Conservation (phyloP, 2,797 vertebrate genomes). For the Neosilurus hyrtlii region DNA sequence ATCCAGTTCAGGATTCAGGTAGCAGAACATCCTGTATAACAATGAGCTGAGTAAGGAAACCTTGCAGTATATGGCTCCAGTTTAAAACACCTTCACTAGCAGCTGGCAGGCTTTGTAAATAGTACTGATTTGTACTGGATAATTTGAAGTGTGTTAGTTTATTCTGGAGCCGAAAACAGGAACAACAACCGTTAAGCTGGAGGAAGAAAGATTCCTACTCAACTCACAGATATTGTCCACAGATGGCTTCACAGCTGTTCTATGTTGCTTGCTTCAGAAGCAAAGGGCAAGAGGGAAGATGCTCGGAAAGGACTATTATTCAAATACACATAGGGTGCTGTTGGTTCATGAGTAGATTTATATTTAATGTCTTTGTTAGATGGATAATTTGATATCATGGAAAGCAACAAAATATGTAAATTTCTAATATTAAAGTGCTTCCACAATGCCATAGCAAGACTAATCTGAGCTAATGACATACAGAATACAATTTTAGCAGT, state of each 20-base stretch:
- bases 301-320: neutral
- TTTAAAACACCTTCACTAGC: conserved; percentile 22
- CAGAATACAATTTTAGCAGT: neutral
- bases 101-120: conserved; percentile 16
- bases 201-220: neutral
- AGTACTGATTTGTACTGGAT: neutral
- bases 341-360: neutral
- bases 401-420: neutral
- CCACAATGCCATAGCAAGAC: neutral
- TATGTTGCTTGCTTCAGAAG: neutral
- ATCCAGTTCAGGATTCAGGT: conserved; percentile 48
- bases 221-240: conserved; percentile 16
- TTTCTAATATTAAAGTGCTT: neutral
- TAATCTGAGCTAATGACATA: neutral
- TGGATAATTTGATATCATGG: neutral
- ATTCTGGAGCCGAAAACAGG: conserved; percentile 6
- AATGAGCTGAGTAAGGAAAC: conserved; percentile 42
- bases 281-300: neutral
- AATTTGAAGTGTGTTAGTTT: conserved; percentile 2
- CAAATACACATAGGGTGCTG: neutral
- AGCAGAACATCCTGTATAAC: conserved; percentile 50
- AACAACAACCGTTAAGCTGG: conserved; percentile 11
- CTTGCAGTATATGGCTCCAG: conserved; percentile 21
- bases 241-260: conserved; percentile 18
- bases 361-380: neutral